Evolutionary conservation across 2,888 invertebrate genomes (phyloP), one percentile per base, ranked within the genome.

Genomic region (Parasteatoda lunata): DNA sequence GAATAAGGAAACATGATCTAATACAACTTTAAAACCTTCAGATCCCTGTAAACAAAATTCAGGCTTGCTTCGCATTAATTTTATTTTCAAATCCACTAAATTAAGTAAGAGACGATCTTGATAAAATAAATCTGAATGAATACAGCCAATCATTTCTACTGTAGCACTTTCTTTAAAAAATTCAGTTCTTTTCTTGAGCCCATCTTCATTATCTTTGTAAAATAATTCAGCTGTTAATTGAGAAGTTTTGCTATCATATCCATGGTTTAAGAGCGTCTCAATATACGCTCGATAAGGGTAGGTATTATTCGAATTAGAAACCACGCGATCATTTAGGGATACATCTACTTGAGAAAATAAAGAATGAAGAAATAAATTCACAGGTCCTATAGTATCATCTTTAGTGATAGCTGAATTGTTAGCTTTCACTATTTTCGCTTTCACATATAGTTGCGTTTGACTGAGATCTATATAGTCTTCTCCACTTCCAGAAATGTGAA

Each of bases 301-400:
- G 11, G 75, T 75, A 59, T 6, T 52, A 7, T 30, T 59, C 9
- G 45, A 59, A 13, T 5, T 54, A 11, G 75, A 75, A 48, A 75
- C 54, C 5, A 75, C 15, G 5, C 9, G 15, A 8, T 75, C 75
- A 30, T 75, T 75, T 13, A 75, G 5, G 5, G 59, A 54, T 7
- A 75, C 64, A 75, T 75, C 75, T 6, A 75, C 59, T 59, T 75
- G 75, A 4, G 59, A 52, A 59, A 75, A 75, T n/a, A 9, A 54
- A 4, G 75, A 75, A 75, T 75, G 59, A 9, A 75, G 30, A 15
- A 75, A 59, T 15, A 75, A 47, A 49, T 75, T 75, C 54, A 54
- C 54, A 54, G 54, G 54, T 54, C 54, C 54, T 54, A 54, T 54
- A 54, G 8, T 13, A 11, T 8, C 54, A 3, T 54, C 54, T 54